Evolutionary conservation across 2,113 vertebrate genomes (phyloP).

Genomic region (Tupaia chinensis): DNA sequence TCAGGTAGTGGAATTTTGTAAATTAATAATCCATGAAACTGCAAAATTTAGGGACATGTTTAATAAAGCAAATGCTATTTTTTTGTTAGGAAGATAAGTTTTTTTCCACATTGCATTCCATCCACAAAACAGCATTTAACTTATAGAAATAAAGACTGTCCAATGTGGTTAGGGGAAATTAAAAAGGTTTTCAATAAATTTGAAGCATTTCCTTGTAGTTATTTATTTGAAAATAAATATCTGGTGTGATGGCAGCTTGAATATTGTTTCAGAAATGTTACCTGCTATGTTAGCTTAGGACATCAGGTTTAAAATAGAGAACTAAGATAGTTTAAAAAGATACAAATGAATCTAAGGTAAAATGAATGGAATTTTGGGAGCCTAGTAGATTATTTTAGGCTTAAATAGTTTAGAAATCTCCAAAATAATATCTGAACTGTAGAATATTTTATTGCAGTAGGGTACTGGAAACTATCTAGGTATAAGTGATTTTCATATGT

Average conservation of each 20-base stretch:
- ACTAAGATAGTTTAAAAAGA: neutral
- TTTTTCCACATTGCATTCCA: neutral
- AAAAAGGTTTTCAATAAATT: constrained; percentile 25
- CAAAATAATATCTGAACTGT: constrained; percentile 1
- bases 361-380: neutral
- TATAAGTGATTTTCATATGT: neutral
- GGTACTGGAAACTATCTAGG: neutral
- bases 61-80: constrained; percentile 46
- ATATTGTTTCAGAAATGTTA: constrained; percentile 29
- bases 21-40: constrained; percentile 20
- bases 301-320: neutral
- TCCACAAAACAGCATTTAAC: neutral
- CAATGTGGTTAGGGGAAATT: neutral
- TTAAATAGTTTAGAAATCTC: neutral
- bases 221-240: constrained; percentile 4
- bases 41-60: constrained; percentile 8
- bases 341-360: neutral
- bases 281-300: neutral
- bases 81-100: constrained; percentile 25
- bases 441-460: neutral
- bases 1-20: constrained; percentile 13
- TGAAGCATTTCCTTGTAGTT: constrained; percentile 15
- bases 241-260: neutral
- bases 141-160: neutral
- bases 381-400: neutral